Evolutionary conservation across 1,140 invertebrate genomes (phyloP), one percentile per base, ranked within the genome.

Genomic region (Himalopsyche phryganea): DNA sequence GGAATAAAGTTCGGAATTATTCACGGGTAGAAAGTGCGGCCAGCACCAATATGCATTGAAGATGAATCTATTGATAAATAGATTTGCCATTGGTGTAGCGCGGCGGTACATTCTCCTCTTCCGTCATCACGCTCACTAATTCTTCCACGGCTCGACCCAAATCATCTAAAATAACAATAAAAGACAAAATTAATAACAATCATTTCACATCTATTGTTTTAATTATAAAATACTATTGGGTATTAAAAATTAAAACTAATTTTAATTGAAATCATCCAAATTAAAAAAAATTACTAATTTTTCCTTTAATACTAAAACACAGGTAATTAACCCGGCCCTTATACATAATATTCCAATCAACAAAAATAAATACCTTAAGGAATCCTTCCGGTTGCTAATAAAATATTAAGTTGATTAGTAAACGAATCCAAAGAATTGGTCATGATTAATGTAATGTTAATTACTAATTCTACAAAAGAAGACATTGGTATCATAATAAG

Each of bases 111-210:
- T 65, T 69, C 63, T 63, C 46, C 66, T 91, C 89, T 67, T 91
- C 88, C 47, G 87, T 90, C 83, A 95, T 93, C 33, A 91, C 89
- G 51, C 88, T 90, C 58, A 94, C 92, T 65, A 93, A 76, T 70
- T 90, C 85, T 68, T 90, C 89, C 45, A 94, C 88, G 54, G 89
- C 90, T 76, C 87, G 87, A 18, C 89, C 88, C 62, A 93, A 78
- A 71, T 93, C 90, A 71, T 88, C 90, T 84, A 75, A n/a, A n/a
- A n/a, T 6, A 79, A 80, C 68, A 9, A 63, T 35, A 53, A 53
- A 63, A 19, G 57, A 48, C 1, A 17, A 33, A 18, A 51, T 35
- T 6, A 13, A 11, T 23, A 19, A 4, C 38, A 18, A 40, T 44
- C 46, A 19, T 50, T 47, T 64, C 48, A 48, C 52, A 47, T 46